Base-by-base conservation (phyloP, 1,140 invertebrate species). In the Agrypnia vestita region DNA sequence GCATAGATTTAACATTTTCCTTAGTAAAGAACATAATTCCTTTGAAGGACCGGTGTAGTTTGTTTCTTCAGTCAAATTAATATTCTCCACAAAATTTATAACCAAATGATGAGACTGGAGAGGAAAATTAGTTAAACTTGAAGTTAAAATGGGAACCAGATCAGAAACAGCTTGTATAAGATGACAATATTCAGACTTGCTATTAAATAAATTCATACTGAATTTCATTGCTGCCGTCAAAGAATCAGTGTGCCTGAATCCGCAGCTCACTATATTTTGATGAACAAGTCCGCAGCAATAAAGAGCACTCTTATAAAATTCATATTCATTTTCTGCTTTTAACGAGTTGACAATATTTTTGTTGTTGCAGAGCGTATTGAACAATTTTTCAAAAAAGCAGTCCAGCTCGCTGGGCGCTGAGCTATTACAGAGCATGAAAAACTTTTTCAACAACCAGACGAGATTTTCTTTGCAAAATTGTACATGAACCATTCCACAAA, bases 381-480 rank as follows among this genome's bases (percentile, higher is more conserved):
- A 81, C n/a, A 81, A 17, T 47, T 44, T 78, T 67, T 74, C 76
- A 71, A 51, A 81, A 43, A 55, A 47, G 21, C 6, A 4, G 15
- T 47, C 47, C 7, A 81, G 61, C 12, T 74, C 46, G 17, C 43
- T n/a, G 17, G 76, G 59, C 12, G 8, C 53, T 12, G 35, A 69
- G 7, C 19, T 53, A 67, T 75, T 78, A 15, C 51, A 74, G 13
- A 81, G 12, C 6, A 67, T n/a, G 64, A 78, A 81, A 21, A 77
- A 56, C 43, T 78, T 81, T 56, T 53, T 78, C 9, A 78, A 19
- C 7, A 81, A 15, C 80, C 80, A 81, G 4, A 74, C 8, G 13
- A 81, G 49, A 59, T 76, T 76, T 59, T 69, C 69, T 77, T 73
- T 76, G 49, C 79, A 80, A 49, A 77, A 80, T 25, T 64, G 17